A percentile compares a stretch with the other conserved stretches of the same genome.
Evolutionary conservation across 2,797 vertebrate species (phyloP).

Genomic region (Setipinna tenuifilis): DNA sequence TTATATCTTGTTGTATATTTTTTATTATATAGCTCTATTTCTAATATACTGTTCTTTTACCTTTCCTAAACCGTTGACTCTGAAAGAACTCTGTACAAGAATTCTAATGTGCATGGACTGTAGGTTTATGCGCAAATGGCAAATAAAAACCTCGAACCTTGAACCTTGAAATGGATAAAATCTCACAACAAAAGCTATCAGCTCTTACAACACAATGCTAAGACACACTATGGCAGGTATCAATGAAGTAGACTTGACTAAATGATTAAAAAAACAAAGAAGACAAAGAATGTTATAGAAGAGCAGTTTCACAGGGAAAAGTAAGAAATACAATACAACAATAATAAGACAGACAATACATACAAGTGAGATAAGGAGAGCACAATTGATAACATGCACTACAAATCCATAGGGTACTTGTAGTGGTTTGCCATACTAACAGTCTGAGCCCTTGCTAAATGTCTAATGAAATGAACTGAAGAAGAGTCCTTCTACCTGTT

Average conservation of each 20-base stretch:
- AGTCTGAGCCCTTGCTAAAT: neutral
- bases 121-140: too few relatives aligned
- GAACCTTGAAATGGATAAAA: neutral
- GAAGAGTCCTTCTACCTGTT: slow-evolving; percentile 60
- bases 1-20: too few relatives aligned
- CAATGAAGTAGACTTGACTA: neutral
- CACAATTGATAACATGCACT: neutral
- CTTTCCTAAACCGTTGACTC: too few relatives aligned
- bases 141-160: too few relatives aligned
- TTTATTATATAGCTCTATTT: too few relatives aligned
- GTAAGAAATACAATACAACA: neutral
- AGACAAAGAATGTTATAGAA: too few relatives aligned
- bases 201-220: neutral
- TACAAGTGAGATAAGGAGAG: neutral
- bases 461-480: neutral
- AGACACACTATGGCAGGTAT: too few relatives aligned
- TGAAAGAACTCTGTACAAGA: too few relatives aligned
- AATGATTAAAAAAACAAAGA: neutral
- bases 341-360: neutral
- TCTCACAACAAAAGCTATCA: neutral
- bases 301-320: neutral
- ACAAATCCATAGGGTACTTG: neutral
- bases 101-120: too few relatives aligned
- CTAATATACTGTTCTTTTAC: too few relatives aligned
- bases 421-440: neutral